Evolutionary conservation across 1,140 invertebrate species (phyloP), one percentile per base, ranked within the genome.

Genomic region (Globodera rostochiensis): DNA sequence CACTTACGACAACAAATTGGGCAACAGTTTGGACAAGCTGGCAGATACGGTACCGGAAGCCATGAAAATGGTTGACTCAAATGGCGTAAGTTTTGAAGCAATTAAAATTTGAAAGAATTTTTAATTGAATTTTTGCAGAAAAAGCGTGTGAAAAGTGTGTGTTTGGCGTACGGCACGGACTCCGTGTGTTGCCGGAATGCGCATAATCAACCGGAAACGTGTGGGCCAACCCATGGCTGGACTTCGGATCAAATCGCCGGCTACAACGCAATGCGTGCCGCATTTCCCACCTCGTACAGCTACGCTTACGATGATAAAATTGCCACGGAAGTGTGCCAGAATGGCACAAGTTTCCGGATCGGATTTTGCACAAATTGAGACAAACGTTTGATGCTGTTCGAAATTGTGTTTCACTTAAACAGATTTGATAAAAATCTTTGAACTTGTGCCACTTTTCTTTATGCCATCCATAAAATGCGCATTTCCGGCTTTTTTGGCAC

Each of bases 291-390:
- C 7, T 53, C 74, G 25, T 76, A 76, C 66, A 36, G 45, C 36
- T 76, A 76, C 66, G 74, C 74, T 19, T 76, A 76, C 46, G 74
- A 76, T 76, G 74, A 76, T 60, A 46, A 76, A 13, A 60, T 66
- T 76, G 57, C 74, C 13, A 64, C 57, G 57, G 57, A 64, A 64
- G 57, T 64, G 57, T 64, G 57, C 57, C 11, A 19, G 5, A 64
- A 64, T 13, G 57, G 2, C 1, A 64, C 11, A 13, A 5, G 19
- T 19, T 64, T 64, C 4, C 11, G 3, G 5, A 64, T 64, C 57
- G 57, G 57, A 64, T 64, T 64, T 64, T 64, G 57, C 57, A 64
- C 57, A 11, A 64, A 64, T 19, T 11, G 6, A 53, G 8, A 53
- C 13, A 53, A 53, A n/a, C 8, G 50, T 13, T 11, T 11, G 13